Evolutionary conservation across 2,113 vertebrate species (phyloP).

Genomic region (Carollia perspicillata): DNA sequence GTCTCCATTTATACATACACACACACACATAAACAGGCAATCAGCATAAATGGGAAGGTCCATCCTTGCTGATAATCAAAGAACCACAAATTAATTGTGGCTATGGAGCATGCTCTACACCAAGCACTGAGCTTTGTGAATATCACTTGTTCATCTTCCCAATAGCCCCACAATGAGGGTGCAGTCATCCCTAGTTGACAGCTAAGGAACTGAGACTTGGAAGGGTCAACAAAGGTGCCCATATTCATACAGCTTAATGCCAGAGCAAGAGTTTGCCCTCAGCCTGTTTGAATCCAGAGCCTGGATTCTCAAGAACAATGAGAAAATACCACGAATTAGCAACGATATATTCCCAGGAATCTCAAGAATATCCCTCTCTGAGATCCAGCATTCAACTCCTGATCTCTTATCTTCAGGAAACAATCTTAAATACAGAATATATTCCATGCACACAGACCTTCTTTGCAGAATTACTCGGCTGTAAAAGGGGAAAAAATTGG

Average conservation of each 20-base stretch:
- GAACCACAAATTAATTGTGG: neutral
- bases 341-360: neutral
- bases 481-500: neutral
- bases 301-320: neutral
- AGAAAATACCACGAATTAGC: neutral
- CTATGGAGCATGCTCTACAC: neutral
- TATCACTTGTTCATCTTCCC: neutral
- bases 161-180: neutral
- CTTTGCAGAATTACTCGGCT: neutral
- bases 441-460: neutral
- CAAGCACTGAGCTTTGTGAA: neutral
- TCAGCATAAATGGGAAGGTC: neutral
- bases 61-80: neutral
- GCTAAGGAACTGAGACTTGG: neutral
- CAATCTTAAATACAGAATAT: neutral
- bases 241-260: neutral
- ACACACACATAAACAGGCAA: neutral
- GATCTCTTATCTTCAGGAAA: neutral
- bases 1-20: neutral
- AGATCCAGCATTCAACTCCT: neutral
- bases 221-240: neutral
- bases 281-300: neutral
- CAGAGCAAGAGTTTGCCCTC: neutral
- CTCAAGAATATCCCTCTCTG: neutral
- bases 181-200: neutral